A percentile compares a stretch with the other conserved stretches of the same genome.
Evolutionary conservation across 2,888 invertebrate species (phyloP).

Genomic region (Lasioglossum calceatum): DNA sequence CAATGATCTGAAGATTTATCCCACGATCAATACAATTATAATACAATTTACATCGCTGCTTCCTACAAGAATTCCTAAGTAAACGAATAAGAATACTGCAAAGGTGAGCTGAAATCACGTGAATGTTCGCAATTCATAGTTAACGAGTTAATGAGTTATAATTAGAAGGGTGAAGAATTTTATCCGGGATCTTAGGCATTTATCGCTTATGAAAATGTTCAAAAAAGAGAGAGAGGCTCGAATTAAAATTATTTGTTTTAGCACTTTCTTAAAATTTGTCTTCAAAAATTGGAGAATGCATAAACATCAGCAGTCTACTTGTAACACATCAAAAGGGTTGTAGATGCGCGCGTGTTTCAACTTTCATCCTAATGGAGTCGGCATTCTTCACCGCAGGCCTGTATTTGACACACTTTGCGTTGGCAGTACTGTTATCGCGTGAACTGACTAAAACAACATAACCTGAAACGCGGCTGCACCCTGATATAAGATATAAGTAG

Average conservation of each 20-base stretch:
- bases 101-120: neutral
- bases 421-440: conserved; percentile 55
- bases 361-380: conserved; percentile 37
- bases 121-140: neutral
- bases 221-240: no score
- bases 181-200: no score
- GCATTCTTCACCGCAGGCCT: conserved; percentile 30
- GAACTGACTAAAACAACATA: conserved; percentile 30
- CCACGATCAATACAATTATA: neutral
- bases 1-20: neutral
- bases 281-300: no score
- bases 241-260: no score
- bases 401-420: conserved; percentile 62
- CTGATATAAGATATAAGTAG: neutral
- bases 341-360: neutral
- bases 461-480: conserved; percentile 25
- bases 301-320: no score
- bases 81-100: neutral
- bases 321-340: neutral
- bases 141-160: neutral
- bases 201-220: no score
- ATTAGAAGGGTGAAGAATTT: neutral
- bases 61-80: neutral
- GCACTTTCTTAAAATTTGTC: no score
- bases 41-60: neutral